Evolutionary conservation across 2,113 vertebrate genomes (phyloP), one percentile per base, ranked within the genome.

Genomic region (Lophochroa leadbeateri): DNA sequence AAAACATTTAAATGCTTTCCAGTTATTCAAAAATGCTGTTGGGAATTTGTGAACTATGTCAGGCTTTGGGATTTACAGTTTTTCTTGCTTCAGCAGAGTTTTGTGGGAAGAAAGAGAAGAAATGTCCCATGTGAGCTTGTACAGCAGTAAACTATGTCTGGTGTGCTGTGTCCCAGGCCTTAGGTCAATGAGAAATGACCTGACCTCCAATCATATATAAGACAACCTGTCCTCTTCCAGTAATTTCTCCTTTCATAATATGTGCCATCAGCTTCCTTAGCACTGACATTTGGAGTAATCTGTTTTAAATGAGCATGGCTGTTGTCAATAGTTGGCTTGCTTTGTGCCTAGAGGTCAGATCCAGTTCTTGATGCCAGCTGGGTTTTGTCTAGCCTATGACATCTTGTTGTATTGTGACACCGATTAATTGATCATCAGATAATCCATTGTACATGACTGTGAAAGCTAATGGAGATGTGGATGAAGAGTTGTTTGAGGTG

Each of bases 241-340:
- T 21, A 41, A 53, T 35, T 83, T 47, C 11, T 31, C 1, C 8
- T 8, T 2, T 55, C 24, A 1, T 5, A 19, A 6, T 0, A 0
- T 17, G 43, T 64, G 23, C 39, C 3, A 1, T 16, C 29, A 24
- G 25, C 31, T 49, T 23, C 43, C 6, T 4, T 43, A 9, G 10
- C 8, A 1, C 11, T 31, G 46, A 5, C 0, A 0, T 5, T 15
- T 20, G 55, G 58, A 27, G 47, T 9, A 18, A 7, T 46, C 7
- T 44, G 1, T n/a, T 78, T 31, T 52, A 15, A 28, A 5, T 11
- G 33, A 70, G 57, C 3, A 5, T 37, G 12, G 29, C 47, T 77
- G 77, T 31, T 12, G 8, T 52, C 4, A 11, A 23, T 10, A 1
- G 12, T 25, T 55, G 53, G 58, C 9, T 67, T 16, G 19, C 57